A percentile compares a stretch with the other conserved stretches of the same genome.
Evolutionary conservation across 2,888 invertebrate species (phyloP).

Genomic region (Calephelis perditalis): DNA sequence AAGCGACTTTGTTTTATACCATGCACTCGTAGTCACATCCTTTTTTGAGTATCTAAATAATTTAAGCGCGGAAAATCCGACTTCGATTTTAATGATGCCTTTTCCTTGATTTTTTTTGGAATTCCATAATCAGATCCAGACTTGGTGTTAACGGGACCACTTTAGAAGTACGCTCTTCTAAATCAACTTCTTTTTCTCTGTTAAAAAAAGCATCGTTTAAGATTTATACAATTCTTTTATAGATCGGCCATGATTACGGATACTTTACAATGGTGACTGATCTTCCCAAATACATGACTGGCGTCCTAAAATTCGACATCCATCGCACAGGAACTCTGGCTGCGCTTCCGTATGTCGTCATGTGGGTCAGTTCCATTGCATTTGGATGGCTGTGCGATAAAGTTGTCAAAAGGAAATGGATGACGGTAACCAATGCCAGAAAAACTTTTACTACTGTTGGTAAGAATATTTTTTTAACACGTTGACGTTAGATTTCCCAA

Average conservation of each 20-base stretch:
- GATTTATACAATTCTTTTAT: conserved; percentile 32
- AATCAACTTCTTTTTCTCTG: too few species aligned
- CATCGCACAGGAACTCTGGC: conserved; percentile 80
- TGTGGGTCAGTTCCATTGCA: conserved; percentile 81
- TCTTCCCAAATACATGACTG: conserved; percentile 83
- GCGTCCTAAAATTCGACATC: conserved; percentile 81
- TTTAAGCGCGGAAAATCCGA: too few species aligned
- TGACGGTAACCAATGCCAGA: conserved; percentile 76
- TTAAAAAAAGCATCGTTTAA: too few species aligned
- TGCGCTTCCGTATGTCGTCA: conserved; percentile 81
- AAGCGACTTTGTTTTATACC: too few species aligned
- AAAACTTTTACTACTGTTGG: conserved; percentile 84
- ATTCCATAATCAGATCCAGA: too few species aligned
- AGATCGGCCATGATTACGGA: conserved; percentile 84
- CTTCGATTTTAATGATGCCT: too few species aligned
- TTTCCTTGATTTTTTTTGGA: too few species aligned
- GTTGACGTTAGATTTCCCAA: too few species aligned
- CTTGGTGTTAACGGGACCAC: too few species aligned
- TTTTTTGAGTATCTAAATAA: too few species aligned
- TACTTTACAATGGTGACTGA: conserved; percentile 85
- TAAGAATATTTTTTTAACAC: conserved; percentile 43
- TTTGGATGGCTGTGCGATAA: conserved; percentile 84
- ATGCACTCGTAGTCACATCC: too few species aligned
- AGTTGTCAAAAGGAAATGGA: conserved; percentile 77
- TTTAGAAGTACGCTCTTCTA: too few species aligned